These are phyloP conservation scores for Sphyrna mokarran DNA, from an alignment of 2,113 vertebrate genomes.

Conservation along the genomic window DNA sequence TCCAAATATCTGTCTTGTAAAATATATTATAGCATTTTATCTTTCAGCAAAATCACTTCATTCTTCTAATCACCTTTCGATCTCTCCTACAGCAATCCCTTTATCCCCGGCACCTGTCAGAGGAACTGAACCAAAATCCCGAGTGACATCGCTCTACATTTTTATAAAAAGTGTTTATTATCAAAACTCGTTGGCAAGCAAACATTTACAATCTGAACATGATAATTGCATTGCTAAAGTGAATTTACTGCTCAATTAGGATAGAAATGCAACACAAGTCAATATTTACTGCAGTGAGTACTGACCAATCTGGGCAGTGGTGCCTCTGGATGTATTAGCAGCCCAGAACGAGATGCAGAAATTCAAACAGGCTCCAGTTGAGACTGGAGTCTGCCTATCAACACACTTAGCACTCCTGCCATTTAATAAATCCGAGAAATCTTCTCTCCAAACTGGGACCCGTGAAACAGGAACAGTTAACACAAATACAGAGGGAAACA, in stretches of 20 bases:
- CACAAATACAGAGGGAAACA: neutral
- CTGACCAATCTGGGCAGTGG: neutral
- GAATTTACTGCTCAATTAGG: neutral
- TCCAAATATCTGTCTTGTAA: neutral
- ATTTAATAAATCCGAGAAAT: neutral
- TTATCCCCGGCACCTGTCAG: neutral
- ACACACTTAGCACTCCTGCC: neutral
- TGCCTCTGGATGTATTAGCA: neutral
- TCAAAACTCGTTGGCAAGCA: neutral
- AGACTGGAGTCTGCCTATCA: neutral
- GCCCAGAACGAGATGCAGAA: neutral
- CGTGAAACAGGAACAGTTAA: neutral
- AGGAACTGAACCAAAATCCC: neutral
- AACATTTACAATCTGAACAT: conserved; percentile 23
- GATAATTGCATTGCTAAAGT: neutral
- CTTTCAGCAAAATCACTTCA: neutral
- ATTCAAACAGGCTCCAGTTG: neutral
- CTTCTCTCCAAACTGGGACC: no score
- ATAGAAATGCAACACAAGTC: conserved; percentile 3
- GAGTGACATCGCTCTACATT: neutral
- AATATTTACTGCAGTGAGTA: neutral
- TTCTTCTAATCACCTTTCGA: neutral
- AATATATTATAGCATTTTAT: neutral
- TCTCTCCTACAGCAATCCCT: neutral
- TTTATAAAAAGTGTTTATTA: conserved; percentile 6